phyloP scores from a whole-genome alignment of 1,140 invertebrate species.

The Dendroctonus ponderosae region DNA sequence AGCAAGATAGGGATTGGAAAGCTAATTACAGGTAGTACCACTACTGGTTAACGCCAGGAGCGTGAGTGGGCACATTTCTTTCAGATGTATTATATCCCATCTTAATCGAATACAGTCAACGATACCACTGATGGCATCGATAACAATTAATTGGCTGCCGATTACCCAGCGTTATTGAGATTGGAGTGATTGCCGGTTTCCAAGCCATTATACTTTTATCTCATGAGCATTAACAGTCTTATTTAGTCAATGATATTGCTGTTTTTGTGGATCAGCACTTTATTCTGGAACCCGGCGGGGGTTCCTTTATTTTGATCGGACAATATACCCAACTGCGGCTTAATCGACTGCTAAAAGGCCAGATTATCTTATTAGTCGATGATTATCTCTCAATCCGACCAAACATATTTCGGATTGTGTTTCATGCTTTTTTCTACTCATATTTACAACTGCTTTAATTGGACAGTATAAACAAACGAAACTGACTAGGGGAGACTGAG shows the following conservation, averaged over 20 bases:
- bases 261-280: constrained; percentile 23
- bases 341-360: constrained; percentile 9
- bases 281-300: constrained; percentile 19
- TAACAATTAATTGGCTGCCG: constrained; percentile 46
- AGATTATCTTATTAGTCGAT: constrained; percentile 12
- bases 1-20: constrained; percentile 36
- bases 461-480: no score
- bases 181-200: constrained; percentile 36
- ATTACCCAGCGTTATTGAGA: constrained; percentile 46
- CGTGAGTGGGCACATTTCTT: constrained; percentile 43
- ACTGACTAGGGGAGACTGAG: no score
- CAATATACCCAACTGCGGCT: constrained; percentile 12
- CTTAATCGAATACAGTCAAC: constrained; percentile 45
- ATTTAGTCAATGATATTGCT: constrained; percentile 39
- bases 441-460: no score
- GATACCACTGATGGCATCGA: constrained; percentile 44
- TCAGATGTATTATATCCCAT: constrained; percentile 36
- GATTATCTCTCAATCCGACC: neutral
- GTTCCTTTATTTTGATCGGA: constrained; percentile 23
- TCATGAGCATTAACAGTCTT: constrained; percentile 38
- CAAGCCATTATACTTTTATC: constrained; percentile 41
- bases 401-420: no score
- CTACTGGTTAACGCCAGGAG: constrained; percentile 42
- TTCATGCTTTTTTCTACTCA: no score
- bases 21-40: constrained; percentile 42